Evolutionary conservation across 2,888 invertebrate genomes (phyloP), one percentile per base, ranked within the genome.

Genomic region (Byasa hedistus): DNA sequence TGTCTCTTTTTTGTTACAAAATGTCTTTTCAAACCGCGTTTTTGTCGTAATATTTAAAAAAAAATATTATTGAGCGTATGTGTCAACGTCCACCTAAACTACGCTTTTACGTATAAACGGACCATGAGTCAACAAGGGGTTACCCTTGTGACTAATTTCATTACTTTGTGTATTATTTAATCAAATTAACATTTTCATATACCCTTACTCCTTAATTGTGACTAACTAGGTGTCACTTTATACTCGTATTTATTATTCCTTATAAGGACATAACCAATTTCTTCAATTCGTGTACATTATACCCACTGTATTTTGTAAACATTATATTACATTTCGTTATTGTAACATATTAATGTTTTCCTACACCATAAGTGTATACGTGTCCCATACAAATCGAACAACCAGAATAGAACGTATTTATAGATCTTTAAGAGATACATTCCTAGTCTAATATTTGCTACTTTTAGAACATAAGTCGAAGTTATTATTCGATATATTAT

Each of bases 91-190:
- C 48, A 48, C 19, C 19, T n/a, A n/a, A 48, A n/a, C 15, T 7
- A n/a, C 39, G 24, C 24, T 22, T 15, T 32, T 36, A 44, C 54
- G 54, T 61, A 32, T 36, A 39, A 62, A 56, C 10, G 36, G 52
- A 51, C 52, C 23, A 39, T 65, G 60, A 65, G 48, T 65, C 65
- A 65, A 36, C 59, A 60, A 55, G 48, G 55, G 60, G 48, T 36
- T 48, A 60, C 65, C 65, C 65, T 56, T 56, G 51, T 60, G 65
- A 65, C 55, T 56, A 48, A 65, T 60, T 55, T 48, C 19, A 59
- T 64, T 64, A 55, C 36, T 8, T 59, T 64, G 22, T 48, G 51
- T n/a, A 32, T 64, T 51, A 32, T 57, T 66, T 61, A 66, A 66
- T 66, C 39, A 22, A 59, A 51, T 56, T 64, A 48, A 21, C 27